Evolutionary conservation across 2,888 invertebrate genomes (phyloP).

Genomic region (Hypomecis atomaria): DNA sequence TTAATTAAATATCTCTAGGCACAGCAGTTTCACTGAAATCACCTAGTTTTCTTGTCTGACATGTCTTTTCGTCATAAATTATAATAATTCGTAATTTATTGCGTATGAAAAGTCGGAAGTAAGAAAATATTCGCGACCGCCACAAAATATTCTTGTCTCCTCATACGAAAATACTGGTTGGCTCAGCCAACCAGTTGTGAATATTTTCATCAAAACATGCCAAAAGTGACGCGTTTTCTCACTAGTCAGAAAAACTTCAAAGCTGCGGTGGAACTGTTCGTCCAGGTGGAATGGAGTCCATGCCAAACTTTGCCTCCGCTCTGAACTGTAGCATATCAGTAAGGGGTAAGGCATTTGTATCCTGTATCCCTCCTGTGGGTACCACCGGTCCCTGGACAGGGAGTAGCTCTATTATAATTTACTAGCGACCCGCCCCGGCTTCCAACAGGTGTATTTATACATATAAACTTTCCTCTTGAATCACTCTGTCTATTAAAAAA

Average conservation of each 20-base stretch:
- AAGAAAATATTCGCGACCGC: neutral
- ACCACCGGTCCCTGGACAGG: too few species aligned
- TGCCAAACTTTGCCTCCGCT: neutral
- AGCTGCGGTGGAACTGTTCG: constrained; percentile 5
- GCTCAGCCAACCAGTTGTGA: constrained; percentile 2
- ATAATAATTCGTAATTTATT: too few species aligned
- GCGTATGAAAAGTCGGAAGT: neutral
- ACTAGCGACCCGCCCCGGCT: too few species aligned
- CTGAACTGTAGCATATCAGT: neutral
- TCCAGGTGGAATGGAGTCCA: neutral
- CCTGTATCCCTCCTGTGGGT: too few species aligned
- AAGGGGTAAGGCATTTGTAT: neutral
- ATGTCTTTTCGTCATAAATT: neutral
- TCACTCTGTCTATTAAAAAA: too few species aligned
- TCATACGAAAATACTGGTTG: constrained; percentile 5
- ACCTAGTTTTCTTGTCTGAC: neutral
- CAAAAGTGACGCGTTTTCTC: constrained; percentile 12
- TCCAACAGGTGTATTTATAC: too few species aligned
- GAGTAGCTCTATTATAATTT: too few species aligned
- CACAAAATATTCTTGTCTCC: neutral
- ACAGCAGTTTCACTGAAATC: too few species aligned
- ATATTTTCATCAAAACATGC: constrained; percentile 16
- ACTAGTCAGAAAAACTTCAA: constrained; percentile 13
- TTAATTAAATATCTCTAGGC: too few species aligned
- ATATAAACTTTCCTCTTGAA: too few species aligned